Evolutionary conservation across 1,140 invertebrate genomes (phyloP).

Genomic region (Ostrea denselamellosa): DNA sequence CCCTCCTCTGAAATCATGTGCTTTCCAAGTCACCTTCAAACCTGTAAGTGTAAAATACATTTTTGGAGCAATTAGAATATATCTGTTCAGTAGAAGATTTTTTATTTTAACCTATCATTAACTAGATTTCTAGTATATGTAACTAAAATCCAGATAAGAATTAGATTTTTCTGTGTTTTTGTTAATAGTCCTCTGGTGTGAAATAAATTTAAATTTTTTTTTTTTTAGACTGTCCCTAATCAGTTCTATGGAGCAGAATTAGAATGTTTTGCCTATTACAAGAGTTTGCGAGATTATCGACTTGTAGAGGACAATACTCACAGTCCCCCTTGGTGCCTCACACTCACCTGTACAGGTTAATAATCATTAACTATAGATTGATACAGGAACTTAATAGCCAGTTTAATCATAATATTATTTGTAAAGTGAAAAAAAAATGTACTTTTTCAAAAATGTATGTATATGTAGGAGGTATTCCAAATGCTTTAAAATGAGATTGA

Average conservation of each 20-base stretch:
- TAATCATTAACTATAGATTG: neutral
- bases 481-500: too few species aligned
- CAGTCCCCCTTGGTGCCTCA: constrained; percentile 77
- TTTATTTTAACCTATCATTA: constrained; percentile 72
- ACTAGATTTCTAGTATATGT: constrained; percentile 72
- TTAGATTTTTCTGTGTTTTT: neutral
- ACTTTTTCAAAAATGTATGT: too few species aligned
- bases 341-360: constrained; percentile 73
- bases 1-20: constrained; percentile 75
- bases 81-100: neutral
- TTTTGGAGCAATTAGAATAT: neutral
- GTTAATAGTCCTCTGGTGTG: too few species aligned
- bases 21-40: constrained; percentile 76
- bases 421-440: too few species aligned
- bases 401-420: too few species aligned
- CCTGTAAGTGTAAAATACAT: constrained; percentile 71
- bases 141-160: neutral
- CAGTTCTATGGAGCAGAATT: constrained; percentile 76
- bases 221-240: constrained; percentile 74
- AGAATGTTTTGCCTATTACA: constrained; percentile 78
- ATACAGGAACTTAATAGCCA: too few species aligned
- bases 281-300: constrained; percentile 76
- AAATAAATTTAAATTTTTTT: constrained; percentile 29
- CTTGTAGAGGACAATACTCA: constrained; percentile 75
- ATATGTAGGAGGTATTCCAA: too few species aligned